phyloP scores from a whole-genome alignment of 2,888 invertebrate species.

The Argyra leucocephala region DNA sequence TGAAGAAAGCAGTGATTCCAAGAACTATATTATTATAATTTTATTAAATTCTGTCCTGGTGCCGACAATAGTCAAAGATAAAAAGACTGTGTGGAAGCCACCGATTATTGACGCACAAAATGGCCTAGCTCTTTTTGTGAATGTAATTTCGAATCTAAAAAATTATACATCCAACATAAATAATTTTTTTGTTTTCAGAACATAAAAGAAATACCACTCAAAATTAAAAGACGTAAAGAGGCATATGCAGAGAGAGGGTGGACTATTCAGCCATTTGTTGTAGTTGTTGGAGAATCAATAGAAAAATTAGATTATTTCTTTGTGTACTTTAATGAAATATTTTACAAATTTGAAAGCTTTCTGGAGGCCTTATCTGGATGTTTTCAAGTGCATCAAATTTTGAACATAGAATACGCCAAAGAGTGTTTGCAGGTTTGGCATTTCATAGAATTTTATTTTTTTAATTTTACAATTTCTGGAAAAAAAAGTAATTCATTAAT shows the following conservation, averaged over 20 bases:
- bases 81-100: background rate
- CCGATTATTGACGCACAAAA: background rate
- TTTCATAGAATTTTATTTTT: constrained; percentile 11
- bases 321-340: constrained; percentile 8
- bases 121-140: background rate
- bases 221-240: background rate
- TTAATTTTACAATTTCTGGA: constrained; percentile 8
- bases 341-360: constrained; percentile 9
- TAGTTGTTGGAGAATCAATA: constrained; percentile 9
- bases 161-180: no score
- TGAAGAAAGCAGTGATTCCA: background rate
- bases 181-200: constrained; percentile 2
- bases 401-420: constrained; percentile 13
- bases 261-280: constrained; percentile 9
- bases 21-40: background rate
- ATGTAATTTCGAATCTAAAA: no score
- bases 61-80: background rate
- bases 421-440: constrained; percentile 12
- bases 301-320: background rate
- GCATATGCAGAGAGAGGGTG: background rate
- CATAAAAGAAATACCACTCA: background rate
- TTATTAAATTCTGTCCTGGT: background rate
- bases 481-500: constrained; percentile 10
- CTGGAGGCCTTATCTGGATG: background rate
- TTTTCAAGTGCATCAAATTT: constrained; percentile 11